A percentile compares a stretch with the other conserved stretches of the same genome.
Conservation (phyloP, 2,888 invertebrate genomes). For the Hyposoter didymator region DNA sequence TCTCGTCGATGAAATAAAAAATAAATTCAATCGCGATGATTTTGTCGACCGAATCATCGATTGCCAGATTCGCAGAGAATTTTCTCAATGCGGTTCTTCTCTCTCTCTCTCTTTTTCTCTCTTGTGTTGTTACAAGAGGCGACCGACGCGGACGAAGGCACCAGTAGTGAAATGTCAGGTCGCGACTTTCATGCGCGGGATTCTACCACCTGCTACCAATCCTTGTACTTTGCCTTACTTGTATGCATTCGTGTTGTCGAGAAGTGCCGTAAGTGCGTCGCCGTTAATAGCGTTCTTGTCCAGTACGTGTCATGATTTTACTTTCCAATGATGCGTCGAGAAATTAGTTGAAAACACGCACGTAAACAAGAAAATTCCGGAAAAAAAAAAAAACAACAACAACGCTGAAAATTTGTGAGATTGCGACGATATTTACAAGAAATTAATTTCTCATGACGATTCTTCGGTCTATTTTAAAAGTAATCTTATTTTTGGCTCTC, state of each 20-base stretch:
- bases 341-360: neutral
- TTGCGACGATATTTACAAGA: neutral
- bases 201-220: constrained; percentile 81
- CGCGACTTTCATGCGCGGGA: constrained; percentile 82
- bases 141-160: constrained; percentile 72
- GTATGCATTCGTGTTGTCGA: constrained; percentile 11
- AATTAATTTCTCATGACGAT: neutral
- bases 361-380: neutral
- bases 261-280: constrained; percentile 21
- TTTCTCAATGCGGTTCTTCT: neutral
- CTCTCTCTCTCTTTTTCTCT: constrained; percentile 1
- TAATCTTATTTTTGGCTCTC: neutral
- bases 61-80: neutral
- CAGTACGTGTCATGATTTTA: neutral
- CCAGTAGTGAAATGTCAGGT: constrained; percentile 81
- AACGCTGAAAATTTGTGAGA: neutral
- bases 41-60: neutral
- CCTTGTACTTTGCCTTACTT: neutral
- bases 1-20: neutral
- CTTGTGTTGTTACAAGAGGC: neutral
- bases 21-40: neutral
- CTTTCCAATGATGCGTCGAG: constrained; percentile 10
- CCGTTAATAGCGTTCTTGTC: constrained; percentile 2
- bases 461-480: neutral
- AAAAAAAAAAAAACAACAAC: neutral